A percentile compares a stretch with the other conserved stretches of the same genome.
Evolutionary conservation across 2,797 vertebrate genomes (phyloP).

Genomic region (Cercopithecus neglectus): DNA sequence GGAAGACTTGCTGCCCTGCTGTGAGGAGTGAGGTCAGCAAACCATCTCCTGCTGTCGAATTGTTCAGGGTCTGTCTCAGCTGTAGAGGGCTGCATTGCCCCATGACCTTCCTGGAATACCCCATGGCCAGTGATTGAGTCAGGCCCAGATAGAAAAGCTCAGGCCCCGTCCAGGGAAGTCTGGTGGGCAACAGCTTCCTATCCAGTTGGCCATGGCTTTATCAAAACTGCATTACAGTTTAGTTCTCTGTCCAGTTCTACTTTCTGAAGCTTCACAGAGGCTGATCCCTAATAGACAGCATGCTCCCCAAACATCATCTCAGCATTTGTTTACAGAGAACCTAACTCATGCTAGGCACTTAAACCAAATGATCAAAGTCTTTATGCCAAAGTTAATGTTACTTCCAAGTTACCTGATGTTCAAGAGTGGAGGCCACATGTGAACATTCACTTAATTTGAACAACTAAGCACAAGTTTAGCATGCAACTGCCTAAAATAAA

Average conservation of each 20-base stretch:
- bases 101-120: neutral
- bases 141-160: neutral
- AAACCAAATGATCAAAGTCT: neutral
- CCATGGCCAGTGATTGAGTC: no score
- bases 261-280: neutral
- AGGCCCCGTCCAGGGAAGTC: neutral
- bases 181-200: neutral
- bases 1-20: neutral
- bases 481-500: neutral
- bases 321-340: neutral
- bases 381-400: neutral
- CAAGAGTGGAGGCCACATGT: neutral
- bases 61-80: neutral
- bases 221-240: neutral
- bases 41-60: neutral
- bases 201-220: neutral
- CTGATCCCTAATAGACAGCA: neutral
- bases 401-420: neutral
- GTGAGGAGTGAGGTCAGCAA: neutral
- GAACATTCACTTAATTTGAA: neutral
- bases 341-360: neutral
- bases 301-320: neutral
- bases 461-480: neutral
- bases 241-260: neutral
- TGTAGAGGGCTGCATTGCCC: neutral